phyloP scores from a whole-genome alignment of 2,888 invertebrate genomes.

The Neoscelio sp. region DNA sequence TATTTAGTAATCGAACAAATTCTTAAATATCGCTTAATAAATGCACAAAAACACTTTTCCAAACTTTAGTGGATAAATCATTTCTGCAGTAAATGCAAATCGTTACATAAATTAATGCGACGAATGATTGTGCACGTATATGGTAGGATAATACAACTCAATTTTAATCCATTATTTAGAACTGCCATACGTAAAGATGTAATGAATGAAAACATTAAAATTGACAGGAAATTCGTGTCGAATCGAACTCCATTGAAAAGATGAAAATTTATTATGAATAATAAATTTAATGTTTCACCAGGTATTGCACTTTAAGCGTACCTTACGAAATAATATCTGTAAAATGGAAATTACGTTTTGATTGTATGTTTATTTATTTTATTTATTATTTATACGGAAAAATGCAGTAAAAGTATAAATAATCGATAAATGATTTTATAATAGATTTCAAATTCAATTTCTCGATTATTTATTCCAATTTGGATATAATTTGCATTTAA shows the following conservation, averaged over 20 bases:
- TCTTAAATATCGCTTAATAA: too few relatives aligned
- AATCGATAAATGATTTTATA: too few relatives aligned
- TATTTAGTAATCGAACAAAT: too few relatives aligned
- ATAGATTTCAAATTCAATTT: too few relatives aligned
- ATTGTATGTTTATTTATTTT: too few relatives aligned
- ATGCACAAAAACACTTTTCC: too few relatives aligned
- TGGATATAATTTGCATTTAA: not conserved
- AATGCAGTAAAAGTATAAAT: too few relatives aligned
- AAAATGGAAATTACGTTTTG: not conserved
- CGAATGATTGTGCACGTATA: conserved; percentile 29
- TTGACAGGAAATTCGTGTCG: conserved; percentile 3
- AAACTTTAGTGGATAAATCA: too few relatives aligned
- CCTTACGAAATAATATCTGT: not conserved
- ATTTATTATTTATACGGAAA: too few relatives aligned
- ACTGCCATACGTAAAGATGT: conserved; percentile 22
- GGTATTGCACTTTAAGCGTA: too few relatives aligned
- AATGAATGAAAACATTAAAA: conserved; percentile 31
- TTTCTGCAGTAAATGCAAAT: conserved; percentile 1
- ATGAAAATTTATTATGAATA: conserved; percentile 9
- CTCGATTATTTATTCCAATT: not conserved
- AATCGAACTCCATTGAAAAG: conserved; percentile 14
- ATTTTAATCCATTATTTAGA: conserved; percentile 51
- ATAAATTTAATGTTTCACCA: not conserved
- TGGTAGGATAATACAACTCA: not conserved
- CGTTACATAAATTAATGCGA: conserved; percentile 39